Conservation (phyloP, 2,113 vertebrate genomes). For the Aythya baeri region DNA sequence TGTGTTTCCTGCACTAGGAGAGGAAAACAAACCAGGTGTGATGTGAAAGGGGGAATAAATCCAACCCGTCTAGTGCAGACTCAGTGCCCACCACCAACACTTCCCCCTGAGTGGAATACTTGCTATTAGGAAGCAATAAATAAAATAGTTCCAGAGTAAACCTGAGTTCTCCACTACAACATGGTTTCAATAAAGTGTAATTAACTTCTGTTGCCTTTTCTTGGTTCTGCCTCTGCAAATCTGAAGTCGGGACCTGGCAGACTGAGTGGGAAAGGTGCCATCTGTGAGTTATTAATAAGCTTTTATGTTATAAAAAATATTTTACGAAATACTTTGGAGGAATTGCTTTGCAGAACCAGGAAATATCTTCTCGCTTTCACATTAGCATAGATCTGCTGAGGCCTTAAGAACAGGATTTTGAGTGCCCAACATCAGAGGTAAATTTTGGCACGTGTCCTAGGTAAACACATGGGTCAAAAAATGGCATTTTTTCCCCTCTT, state of each 20-base stretch:
- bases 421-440: neutral
- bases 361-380: neutral
- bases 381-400: neutral
- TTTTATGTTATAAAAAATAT: neutral
- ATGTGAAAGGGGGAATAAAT: neutral
- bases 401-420: neutral
- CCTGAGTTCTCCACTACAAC: neutral
- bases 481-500: neutral
- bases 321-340: neutral
- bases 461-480: neutral
- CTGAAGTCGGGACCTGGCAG: slow-evolving; percentile 15
- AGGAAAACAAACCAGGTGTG: neutral
- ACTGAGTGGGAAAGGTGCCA: slow-evolving; percentile 1
- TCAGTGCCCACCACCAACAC: neutral
- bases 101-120: neutral
- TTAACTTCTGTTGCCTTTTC: slow-evolving; percentile 8
- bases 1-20: neutral
- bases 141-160: neutral
- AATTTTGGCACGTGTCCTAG: neutral
- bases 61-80: neutral
- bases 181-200: neutral
- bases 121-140: neutral
- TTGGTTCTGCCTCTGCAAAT: slow-evolving; percentile 34
- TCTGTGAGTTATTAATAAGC: slow-evolving; percentile 36
- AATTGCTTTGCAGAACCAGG: neutral